Evolutionary conservation across 2,797 vertebrate species (phyloP), one percentile per base, ranked within the genome.

Genomic region (Hoplostethus atlanticus): DNA sequence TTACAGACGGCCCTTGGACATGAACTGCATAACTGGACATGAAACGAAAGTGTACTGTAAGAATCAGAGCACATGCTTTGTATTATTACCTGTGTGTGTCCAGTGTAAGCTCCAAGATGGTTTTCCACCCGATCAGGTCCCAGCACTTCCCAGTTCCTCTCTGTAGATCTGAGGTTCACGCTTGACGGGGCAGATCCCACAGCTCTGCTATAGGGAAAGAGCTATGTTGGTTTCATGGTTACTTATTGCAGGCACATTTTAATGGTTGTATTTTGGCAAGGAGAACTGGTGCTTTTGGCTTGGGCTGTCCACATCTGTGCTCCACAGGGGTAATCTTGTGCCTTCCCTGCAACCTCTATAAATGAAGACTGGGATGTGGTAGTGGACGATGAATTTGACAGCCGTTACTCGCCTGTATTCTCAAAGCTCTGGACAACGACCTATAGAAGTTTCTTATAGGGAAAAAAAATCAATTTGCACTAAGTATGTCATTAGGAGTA

Each of bases 211-310:
- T 80, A 89, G 86, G 83, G 88, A 93, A 87, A 83, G 77, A 90
- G 79, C 82, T 75, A 79, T 88, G 90, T 86, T 81, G 90, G 89
- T 92, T 93, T 90, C 85, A 91, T 80, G 88, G 80, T 90, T 91
- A 92, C 88, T 93, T 90, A 87, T 87, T 83, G 80, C 82, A 83
- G 76, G 85, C 79, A 61, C 71, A 81, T 70, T 90, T 91, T 87
- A 86, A 89, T 77, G 85, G 84, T 86, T 86, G 64, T 62, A 73
- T 91, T 92, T 85, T 93, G 87, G 86, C 85, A 81, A 76, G 64
- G 70, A 63, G 66, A 71, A 42, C 71, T 74, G 81, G 76, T 83
- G 80, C 60, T 89, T 83, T 91, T 87, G 86, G 88, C 85, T 76
- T 47, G 59, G 62, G 34, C 53, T 36, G 65, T 68, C 75, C 85